Base-by-base conservation (phyloP, 1,140 invertebrate genomes). In the Musca domestica region DNA sequence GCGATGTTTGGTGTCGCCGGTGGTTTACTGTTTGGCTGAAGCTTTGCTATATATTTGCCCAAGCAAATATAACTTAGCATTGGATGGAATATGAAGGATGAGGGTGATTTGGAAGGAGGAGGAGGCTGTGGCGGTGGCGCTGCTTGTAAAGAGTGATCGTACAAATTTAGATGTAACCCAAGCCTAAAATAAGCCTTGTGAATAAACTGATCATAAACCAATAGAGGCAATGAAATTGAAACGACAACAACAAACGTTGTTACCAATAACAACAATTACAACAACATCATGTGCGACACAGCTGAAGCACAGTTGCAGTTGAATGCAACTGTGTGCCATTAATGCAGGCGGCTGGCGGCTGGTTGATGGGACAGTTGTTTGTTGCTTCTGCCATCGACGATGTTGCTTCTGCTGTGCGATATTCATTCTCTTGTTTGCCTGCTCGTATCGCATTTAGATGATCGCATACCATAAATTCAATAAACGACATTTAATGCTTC, bases 401-500 rank as follows among this genome's bases (percentile, higher is more conserved):
- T 41, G 27, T 30, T 30, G 27, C 3, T 30, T 3, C 27, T 30
- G 27, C 34, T 2, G 10, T 7, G 6, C 6, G 5, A 41, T 41
- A 41, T 41, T 41, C 34, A 10, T 41, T 41, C 34, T 5, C 34
- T 41, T 41, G 34, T 41, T 41, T 41, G 49, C 17, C 49, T 51
- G 49, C 17, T 51, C 63, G 15, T 64, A 64, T 64, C 63, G 15
- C 34, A 56, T 30, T 22, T 63, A 54, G 58, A 64, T 68, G 67
- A 68, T 68, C 67, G 30, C 61, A 64, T 68, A 63, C 61, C 58
- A 68, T 68, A 68, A 68, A 68, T 68, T 46, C 58, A 34, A 27
- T 51, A 56, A 68, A 68, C 67, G 67, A 68, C 67, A 68, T 64
- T 64, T 64, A 54, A 68, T 56, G 67, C 61, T 64, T 65, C 67